Conservation (phyloP, 2,888 invertebrate genomes). For the Brenthis hecate region DNA sequence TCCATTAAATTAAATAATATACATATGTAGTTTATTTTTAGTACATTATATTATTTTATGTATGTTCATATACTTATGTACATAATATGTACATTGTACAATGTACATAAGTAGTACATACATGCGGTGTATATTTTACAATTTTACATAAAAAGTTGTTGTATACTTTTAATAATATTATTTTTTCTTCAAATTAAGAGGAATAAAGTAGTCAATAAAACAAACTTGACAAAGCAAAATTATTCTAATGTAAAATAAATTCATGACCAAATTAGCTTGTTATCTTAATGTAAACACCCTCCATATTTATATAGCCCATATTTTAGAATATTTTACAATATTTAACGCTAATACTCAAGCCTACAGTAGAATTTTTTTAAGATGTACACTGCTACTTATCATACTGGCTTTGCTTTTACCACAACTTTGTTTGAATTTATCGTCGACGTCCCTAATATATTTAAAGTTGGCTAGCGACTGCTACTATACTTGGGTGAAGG, state of each 20-base stretch:
- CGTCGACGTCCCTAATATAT: conserved; percentile 12
- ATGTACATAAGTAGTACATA: too few relatives aligned
- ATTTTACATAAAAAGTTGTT: too few relatives aligned
- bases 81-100: too few relatives aligned
- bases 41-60: too few relatives aligned
- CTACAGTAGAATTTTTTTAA: neutral
- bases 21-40: too few relatives aligned
- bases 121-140: too few relatives aligned
- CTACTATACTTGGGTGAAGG: conserved; percentile 8
- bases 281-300: conserved; percentile 15
- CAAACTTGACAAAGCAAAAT: neutral
- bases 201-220: too few relatives aligned
- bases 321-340: conserved; percentile 14
- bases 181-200: too few relatives aligned
- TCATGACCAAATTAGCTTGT: conserved; percentile 14
- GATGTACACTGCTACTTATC: too few relatives aligned
- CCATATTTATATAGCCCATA: conserved; percentile 12
- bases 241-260: conserved; percentile 3
- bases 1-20: too few relatives aligned
- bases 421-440: conserved; percentile 19
- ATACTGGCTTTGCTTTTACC: conserved; percentile 6
- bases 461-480: conserved; percentile 11
- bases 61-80: too few relatives aligned
- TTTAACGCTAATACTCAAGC: neutral
- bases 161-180: too few relatives aligned